Base-by-base conservation (phyloP, 1,140 invertebrate species). In the Papilio dardanus region DNA sequence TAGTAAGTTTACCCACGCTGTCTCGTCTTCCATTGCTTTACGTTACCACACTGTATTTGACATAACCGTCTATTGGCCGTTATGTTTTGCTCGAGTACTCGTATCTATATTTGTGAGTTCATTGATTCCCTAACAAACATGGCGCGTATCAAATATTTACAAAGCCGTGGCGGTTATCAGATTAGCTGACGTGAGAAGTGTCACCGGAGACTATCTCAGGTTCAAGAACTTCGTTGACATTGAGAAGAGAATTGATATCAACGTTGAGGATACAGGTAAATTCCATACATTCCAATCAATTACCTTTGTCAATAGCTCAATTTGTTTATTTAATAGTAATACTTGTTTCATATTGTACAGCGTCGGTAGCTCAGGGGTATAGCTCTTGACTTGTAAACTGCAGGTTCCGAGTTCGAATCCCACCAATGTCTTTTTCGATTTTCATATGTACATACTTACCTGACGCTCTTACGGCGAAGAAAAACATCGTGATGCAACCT, bases 141-240 rank as follows among this genome's bases (percentile, higher is more conserved):
- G 35, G 33, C 54, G 35, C 31, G 31, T 68, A 76, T 77, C 67
- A 69, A 80, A 81, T 83, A 83, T 83, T 83, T 77, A 83, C 78
- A 73, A 77, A 80, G 76, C 58, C 67, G 30, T 77, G 74, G 68
- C 74, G 62, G 67, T 81, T 82, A 84, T 84, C 82, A 77, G 30
- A 54, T 78, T 81, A 82, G 81, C 81, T 84, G 82, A 74, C 74
- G 77, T 77, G 76, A 79, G 76, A 82, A 77, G 77, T 79, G 69
- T 76, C 69, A 65, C 24, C 35, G 31, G 19, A 7, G 73, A 78
- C 68, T 78, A 40, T 68, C 67, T 71, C 58, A 74, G 69, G 77
- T 79, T 79, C 74, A 79, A 76, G 71, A 76, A 79, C 77, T 76
- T 76, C 67, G 21, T 12, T 40, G 67, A 37, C 67, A 69, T 69